phyloP scores from a whole-genome alignment of 2,113 vertebrate species.

The Phrynosoma platyrhinos region DNA sequence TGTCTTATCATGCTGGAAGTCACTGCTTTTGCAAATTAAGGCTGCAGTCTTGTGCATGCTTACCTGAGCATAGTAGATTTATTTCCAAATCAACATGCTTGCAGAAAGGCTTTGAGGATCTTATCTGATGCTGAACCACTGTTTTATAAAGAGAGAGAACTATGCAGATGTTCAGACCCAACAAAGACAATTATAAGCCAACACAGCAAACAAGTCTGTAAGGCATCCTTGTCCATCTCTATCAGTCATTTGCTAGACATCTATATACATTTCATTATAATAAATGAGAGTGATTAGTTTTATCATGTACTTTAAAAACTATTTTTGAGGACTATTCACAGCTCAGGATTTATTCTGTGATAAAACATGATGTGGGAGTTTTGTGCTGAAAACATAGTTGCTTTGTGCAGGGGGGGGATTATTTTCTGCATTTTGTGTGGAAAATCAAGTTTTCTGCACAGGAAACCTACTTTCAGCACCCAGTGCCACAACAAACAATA shows the following conservation, averaged over 20 bases:
- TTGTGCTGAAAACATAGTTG: too few relatives aligned
- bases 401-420: too few relatives aligned
- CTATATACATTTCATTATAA: too few relatives aligned
- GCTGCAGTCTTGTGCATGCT: background rate
- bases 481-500: too few relatives aligned
- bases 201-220: background rate
- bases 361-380: too few relatives aligned
- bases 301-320: too few relatives aligned
- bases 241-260: background rate
- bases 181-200: background rate
- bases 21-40: background rate
- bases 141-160: background rate
- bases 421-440: too few relatives aligned
- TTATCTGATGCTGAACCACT: background rate
- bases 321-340: too few relatives aligned
- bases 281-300: too few relatives aligned
- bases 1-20: background rate
- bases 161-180: background rate
- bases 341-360: too few relatives aligned
- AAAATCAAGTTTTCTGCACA: too few relatives aligned
- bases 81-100: background rate
- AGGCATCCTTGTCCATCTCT: background rate
- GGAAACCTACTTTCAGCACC: too few relatives aligned
- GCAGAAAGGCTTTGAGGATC: background rate
- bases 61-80: background rate